These are phyloP conservation scores for Drosophila rhopaloa DNA, from an alignment of 1,140 invertebrate genomes.

Conservation along the genomic window DNA sequence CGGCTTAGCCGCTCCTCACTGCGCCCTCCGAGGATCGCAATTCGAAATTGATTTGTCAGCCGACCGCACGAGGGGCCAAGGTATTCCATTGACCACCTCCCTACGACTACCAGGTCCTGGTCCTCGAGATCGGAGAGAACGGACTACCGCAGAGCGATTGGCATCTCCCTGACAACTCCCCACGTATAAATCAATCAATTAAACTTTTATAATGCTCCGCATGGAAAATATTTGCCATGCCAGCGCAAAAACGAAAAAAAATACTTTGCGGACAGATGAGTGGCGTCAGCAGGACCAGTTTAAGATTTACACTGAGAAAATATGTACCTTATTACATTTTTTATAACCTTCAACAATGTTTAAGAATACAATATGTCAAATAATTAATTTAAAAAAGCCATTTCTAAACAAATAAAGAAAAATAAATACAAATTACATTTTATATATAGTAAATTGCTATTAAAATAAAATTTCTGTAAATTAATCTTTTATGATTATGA, in stretches of 20 bases:
- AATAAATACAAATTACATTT: too few relatives aligned
- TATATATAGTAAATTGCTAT: too few relatives aligned
- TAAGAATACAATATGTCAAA: too few relatives aligned
- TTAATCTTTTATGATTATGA: too few relatives aligned
- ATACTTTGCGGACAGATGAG: constrained; percentile 14
- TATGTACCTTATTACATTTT: neutral
- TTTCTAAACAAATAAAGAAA: too few relatives aligned
- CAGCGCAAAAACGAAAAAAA: constrained; percentile 28
- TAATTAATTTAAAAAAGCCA: too few relatives aligned
- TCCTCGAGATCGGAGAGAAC: neutral
- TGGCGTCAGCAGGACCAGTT: constrained; percentile 46
- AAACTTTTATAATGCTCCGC: constrained; percentile 74
- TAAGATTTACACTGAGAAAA: constrained; percentile 5
- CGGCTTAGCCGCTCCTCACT: constrained; percentile 39
- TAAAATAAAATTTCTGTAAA: too few relatives aligned
- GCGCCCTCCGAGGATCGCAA: constrained; percentile 11
- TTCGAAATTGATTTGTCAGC: constrained; percentile 78
- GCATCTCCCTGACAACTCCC: constrained; percentile 52
- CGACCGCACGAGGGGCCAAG: constrained; percentile 50
- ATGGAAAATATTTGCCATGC: constrained; percentile 67
- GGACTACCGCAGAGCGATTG: constrained; percentile 47
- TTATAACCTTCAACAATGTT: too few relatives aligned
- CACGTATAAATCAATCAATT: constrained; percentile 81
- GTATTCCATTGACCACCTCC: constrained; percentile 78
- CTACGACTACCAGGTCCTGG: constrained; percentile 10